Evolutionary conservation across 30 jellyfish, hydroid and myxozoan species (phyloP).

Genomic region (Nemopilema nomurai): DNA sequence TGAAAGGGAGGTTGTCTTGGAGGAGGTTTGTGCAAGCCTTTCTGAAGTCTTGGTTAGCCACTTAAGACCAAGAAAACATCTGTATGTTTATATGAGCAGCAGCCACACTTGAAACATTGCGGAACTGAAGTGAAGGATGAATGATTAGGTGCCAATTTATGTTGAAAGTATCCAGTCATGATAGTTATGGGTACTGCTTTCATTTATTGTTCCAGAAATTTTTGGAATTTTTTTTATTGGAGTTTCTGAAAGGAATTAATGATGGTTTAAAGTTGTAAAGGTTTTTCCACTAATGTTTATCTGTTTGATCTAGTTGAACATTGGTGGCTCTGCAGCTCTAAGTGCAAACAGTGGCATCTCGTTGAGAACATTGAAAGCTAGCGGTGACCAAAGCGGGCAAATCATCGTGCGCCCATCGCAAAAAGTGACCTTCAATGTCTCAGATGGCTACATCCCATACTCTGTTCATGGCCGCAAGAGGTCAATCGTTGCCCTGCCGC

Average conservation of each 20-base stretch:
- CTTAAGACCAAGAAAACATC: too few species aligned
- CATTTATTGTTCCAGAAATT: too few species aligned
- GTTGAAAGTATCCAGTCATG: too few species aligned
- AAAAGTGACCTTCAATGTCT: slow-evolving; percentile 33
- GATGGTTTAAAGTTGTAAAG: background rate
- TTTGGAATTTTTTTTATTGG: too few species aligned
- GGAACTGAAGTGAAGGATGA: too few species aligned
- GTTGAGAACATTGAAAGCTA: slow-evolving; percentile 27
- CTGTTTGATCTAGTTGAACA: slow-evolving; percentile 4
- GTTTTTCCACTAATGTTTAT: background rate
- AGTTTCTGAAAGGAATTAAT: background rate
- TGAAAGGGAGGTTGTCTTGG: slow-evolving; percentile 29
- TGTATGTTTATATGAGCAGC: too few species aligned
- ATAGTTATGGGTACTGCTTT: too few species aligned
- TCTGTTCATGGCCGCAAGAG: slow-evolving; percentile 52
- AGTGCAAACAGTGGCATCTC: slow-evolving; percentile 54
- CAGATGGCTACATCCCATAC: slow-evolving; percentile 71
- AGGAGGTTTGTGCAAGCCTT: slow-evolving; percentile 51
- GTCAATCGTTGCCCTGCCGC: slow-evolving; percentile 35
- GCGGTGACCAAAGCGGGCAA: slow-evolving; percentile 68
- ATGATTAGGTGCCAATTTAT: too few species aligned
- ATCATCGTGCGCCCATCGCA: slow-evolving; percentile 47
- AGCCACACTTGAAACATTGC: too few species aligned
- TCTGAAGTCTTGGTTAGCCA: too few species aligned
- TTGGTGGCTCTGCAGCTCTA: slow-evolving; percentile 68